Evolutionary conservation across 2,888 invertebrate genomes (phyloP).

Genomic region (Syrista parreyssii): DNA sequence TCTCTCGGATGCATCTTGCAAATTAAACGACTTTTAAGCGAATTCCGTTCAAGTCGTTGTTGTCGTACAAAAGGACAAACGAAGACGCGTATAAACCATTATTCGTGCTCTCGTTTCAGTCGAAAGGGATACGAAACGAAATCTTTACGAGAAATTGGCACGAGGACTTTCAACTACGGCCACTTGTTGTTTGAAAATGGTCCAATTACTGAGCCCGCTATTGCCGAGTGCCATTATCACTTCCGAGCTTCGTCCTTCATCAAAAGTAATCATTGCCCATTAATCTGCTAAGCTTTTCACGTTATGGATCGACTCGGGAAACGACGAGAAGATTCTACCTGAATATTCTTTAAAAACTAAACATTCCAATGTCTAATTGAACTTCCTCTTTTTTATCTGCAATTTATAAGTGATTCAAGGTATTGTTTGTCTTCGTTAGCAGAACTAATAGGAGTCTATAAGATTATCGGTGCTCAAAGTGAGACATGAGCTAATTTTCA

Average conservation of each 20-base stretch:
- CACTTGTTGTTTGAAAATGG: not conserved
- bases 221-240: not conserved
- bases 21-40: not conserved
- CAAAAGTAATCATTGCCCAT: not conserved
- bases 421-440: not conserved
- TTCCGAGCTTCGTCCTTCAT: not conserved
- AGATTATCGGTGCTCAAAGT: not conserved
- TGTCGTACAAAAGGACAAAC: not conserved
- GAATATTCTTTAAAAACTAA: not conserved
- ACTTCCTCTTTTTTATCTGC: not conserved
- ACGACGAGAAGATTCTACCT: not conserved
- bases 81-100: not conserved
- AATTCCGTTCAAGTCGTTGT: not conserved
- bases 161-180: not conserved
- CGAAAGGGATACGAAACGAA: not conserved
- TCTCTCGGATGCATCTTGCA: not conserved
- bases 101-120: not conserved
- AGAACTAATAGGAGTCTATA: not conserved
- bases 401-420: not conserved
- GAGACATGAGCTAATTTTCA: not conserved
- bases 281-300: not conserved
- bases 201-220: not conserved
- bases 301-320: not conserved
- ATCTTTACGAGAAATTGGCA: not conserved
- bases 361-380: not conserved